Evolutionary conservation across 2,888 invertebrate genomes (phyloP), one percentile per base, ranked within the genome.

Genomic region (Crematogaster levior): DNA sequence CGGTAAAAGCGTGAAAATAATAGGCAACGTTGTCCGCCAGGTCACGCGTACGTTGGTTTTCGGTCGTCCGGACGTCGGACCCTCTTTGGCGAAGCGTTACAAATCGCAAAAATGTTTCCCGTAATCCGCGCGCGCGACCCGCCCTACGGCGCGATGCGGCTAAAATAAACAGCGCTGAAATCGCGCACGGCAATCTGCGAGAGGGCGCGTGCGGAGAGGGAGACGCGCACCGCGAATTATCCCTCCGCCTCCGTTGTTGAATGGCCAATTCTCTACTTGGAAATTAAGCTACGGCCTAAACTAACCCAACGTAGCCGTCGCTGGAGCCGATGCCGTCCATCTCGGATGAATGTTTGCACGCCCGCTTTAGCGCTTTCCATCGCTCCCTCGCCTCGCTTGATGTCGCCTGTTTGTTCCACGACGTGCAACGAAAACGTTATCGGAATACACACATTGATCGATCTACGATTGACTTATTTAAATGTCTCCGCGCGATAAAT

Each of bases 1-100:
- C 61, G 84, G 74, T 81, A 75, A 82, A 86, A 82, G 77, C 70
- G 79, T 82, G 83, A 81, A 79, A 83, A 82, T 82, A 85, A 85
- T 84, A 83, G 75, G 81, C 72, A 56, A 81, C 56, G 70, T 66
- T 63, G 51, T 82, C 46, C 79, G 30, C 15, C 40, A 65, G 58
- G 65, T 68, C 77, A 63, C 48, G 40, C 66, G 82, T 15, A 27
- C 66, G 66, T 51, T 66, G 74, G 60, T 66, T 75, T 82, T 82
- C 66, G 77, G 66, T 10, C 53, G 51, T 7, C n/a, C n/a, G 63
- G 37, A 30, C 53, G 40, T 24, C 48, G 34, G 15, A 24, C 30
- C 6, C 66, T 27, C 63, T 40, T 46, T 21, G 43, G 40, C 24
- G 53, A 34, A 34, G 77, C 77, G 77, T 66, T n/a, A 40, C 77